Conservation (phyloP, 2,797 vertebrate species). For the Tolypeutes matacus region DNA sequence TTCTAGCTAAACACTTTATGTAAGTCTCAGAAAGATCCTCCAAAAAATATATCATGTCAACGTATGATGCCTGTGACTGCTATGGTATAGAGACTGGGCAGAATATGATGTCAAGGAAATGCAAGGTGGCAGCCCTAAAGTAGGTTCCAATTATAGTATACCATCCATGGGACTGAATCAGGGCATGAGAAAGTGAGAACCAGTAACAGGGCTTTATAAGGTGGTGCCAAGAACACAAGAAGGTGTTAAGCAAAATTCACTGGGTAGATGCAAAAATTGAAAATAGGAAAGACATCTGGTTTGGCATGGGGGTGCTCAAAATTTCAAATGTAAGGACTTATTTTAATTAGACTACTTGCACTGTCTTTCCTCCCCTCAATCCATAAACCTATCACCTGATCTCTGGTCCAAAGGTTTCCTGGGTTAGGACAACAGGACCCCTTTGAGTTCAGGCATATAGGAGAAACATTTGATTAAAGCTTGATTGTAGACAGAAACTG, state of each 20-base stretch:
- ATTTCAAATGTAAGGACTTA: not conserved
- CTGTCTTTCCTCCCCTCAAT: not conserved
- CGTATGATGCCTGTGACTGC: not conserved
- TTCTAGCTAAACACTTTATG: not conserved
- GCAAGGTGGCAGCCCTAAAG: not conserved
- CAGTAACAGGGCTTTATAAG: not conserved
- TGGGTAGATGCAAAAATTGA: not conserved
- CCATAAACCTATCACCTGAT: not conserved
- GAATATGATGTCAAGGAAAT: not conserved
- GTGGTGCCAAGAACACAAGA: not conserved
- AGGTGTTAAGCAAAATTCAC: not conserved
- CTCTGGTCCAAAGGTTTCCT: not conserved
- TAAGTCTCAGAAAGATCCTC: not conserved
- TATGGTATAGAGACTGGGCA: not conserved
- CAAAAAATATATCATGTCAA: not conserved
- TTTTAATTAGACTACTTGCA: not conserved
- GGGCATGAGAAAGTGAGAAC: not conserved
- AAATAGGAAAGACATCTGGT: not conserved
- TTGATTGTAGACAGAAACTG: not conserved
- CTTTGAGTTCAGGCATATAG: not conserved
- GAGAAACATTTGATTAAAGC: not conserved
- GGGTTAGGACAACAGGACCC: not conserved
- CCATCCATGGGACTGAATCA: not conserved
- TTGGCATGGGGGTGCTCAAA: not conserved
- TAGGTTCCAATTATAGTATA: not conserved